Evolutionary conservation across 2,113 vertebrate genomes (phyloP), one percentile per base, ranked within the genome.

Genomic region (Pardalotus punctatus): DNA sequence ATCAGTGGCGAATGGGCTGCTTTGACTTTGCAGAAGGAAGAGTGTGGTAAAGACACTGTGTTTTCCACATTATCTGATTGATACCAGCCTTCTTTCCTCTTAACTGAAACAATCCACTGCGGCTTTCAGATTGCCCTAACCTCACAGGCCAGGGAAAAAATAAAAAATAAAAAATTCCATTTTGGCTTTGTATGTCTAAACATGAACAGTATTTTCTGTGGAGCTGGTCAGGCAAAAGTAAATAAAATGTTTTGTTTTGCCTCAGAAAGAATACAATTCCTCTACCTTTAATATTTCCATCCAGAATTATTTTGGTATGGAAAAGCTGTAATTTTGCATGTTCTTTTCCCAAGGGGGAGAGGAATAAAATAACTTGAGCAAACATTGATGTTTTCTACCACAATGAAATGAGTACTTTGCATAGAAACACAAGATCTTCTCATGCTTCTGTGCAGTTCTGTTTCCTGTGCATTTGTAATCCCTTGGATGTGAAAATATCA

Each of bases 1-100:
- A 51, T 33, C 43, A 83, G 72, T 88, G 88, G 88, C 25, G 9
- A 20, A 83, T 50, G 88, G 62, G 62, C 71, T 88, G 38, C 86
- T 93, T 56, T 86, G 93, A 89, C 80, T 81, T 28, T 42, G 69
- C 69, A 67, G 60, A 88, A 84, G 72, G 93, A 93, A 60, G 86
- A 92, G 38, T 81, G 92, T 82, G 94, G 93, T 95, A 29, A 92
- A 74, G 57, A 29, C 67, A 3, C 40, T 45, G 42, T 62, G 71
- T 90, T 95, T 93, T 91, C 71, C 79, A 91, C 56, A 73, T 73
- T 67, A 86, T 93, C 82, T 86, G 87, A 93, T 83, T 76, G 85
- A 78, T 92, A 70, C 72, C 85, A 81, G 72, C 74, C 85, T 88
- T 81, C 72, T 81, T 58, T 86, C 48, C 85, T 90, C 71, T 73